Base-by-base conservation (phyloP, 2,113 vertebrate species). In the Cebidichthys violaceus region DNA sequence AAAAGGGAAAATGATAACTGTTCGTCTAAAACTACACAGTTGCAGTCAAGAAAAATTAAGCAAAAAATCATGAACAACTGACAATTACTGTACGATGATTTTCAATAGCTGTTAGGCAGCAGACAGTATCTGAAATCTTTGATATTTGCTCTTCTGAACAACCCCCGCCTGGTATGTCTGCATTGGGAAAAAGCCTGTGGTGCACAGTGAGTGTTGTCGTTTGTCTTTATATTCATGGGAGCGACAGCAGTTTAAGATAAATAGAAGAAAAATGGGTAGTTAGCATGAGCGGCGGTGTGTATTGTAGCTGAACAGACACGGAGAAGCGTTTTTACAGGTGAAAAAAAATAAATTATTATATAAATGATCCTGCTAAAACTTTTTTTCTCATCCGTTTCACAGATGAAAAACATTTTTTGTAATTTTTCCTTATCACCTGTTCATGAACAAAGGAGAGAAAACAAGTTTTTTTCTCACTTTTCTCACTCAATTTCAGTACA, bases 31-130 rank as follows among this genome's bases (percentile, higher is more conserved):
- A 77, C 33, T 31, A 82, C 41, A 74, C 64, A 72, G 73, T 72
- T 65, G 1, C 59, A 33, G 66, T 59, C 24, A 20, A 57, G 64
- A 69, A 17, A 70, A 73, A 77, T 79, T 82, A 78, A 72, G 68
- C 43, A 74, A 71, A 79, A 7, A 43, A 3, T 17, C 66, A 4
- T 55, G 31, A 70, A 61, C 66, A 20, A 18, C n/a, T 50, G 66
- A 62, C 59, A 35, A 66, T 70, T 73, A n/a, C n/a, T n/a, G n/a
- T n/a, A 22, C 73, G 78, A 81, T 59, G 72, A 88, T 81, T 88
- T 82, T 70, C 18, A 81, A 76, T 27, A 70, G 66, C 83, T 72
- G 45, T 72, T 20, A 71, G 59, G 65, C 54, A 24, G 52, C 65
- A 74, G 50, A 68, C 72, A 68, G 66, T 33, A 60, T 83, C n/a